These are phyloP conservation scores for Urocolius indicus DNA, from an alignment of 2,113 vertebrate genomes.

Conservation along the genomic window DNA sequence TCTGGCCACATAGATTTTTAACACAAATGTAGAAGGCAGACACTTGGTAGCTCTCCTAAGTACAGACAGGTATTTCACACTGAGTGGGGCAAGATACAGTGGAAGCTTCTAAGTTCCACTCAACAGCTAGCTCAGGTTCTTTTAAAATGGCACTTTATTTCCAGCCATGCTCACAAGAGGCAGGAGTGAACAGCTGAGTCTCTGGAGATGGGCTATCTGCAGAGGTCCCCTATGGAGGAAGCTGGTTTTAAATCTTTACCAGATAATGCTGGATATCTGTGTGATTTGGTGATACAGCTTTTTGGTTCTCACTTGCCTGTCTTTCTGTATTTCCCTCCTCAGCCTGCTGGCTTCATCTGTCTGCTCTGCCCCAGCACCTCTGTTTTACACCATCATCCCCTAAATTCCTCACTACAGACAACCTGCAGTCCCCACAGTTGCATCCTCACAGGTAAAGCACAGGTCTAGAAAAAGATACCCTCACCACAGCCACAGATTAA, in stretches of 20 bases:
- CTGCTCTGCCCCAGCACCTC: background rate
- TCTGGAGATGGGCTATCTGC: background rate
- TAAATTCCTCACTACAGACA: background rate
- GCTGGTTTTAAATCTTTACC: background rate
- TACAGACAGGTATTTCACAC: background rate
- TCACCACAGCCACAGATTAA: background rate
- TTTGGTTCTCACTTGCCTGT: background rate
- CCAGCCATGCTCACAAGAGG: background rate
- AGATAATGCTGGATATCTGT: background rate
- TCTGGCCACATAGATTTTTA: background rate
- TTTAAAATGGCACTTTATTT: background rate
- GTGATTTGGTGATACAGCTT: fast-evolving
- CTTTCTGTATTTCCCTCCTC: background rate
- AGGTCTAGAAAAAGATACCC: background rate
- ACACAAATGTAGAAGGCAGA: background rate
- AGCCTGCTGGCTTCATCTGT: background rate
- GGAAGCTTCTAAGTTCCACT: background rate
- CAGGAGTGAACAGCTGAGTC: background rate
- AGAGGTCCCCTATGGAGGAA: background rate
- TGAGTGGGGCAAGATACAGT: background rate
- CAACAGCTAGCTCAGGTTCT: background rate
- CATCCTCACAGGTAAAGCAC: background rate
- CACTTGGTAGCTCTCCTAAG: background rate
- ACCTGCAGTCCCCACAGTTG: background rate
- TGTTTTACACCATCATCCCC: background rate